These are phyloP conservation scores for Thaumatotibia leucotreta DNA, from an alignment of 1,140 invertebrate species.

Conservation along the genomic window DNA sequence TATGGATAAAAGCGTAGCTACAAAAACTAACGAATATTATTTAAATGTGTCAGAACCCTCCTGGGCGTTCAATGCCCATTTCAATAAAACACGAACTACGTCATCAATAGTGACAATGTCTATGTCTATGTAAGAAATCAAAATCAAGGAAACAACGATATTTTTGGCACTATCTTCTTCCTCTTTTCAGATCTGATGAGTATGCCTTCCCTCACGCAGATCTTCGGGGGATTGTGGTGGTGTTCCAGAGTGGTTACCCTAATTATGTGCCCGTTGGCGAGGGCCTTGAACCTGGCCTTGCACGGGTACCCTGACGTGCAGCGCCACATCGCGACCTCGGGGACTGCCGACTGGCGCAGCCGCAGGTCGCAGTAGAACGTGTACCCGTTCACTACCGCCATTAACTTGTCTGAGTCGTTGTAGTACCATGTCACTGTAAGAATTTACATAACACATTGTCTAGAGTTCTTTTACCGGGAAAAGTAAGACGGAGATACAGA, in stretches of 20 bases:
- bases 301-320: constrained; percentile 29
- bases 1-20: too few species aligned
- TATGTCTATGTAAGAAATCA: too few species aligned
- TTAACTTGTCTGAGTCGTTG: constrained; percentile 23
- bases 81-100: too few species aligned
- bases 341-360: not conserved
- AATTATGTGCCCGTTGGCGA: constrained; percentile 9
- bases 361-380: constrained; percentile 29
- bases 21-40: too few species aligned
- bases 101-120: too few species aligned
- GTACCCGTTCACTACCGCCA: constrained; percentile 28
- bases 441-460: not conserved
- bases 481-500: not conserved
- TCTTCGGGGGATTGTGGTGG: constrained; percentile 16
- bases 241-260: constrained; percentile 15
- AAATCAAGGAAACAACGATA: not conserved
- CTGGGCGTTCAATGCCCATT: not conserved
- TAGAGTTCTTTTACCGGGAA: not conserved
- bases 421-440: constrained; percentile 28
- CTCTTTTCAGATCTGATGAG: not conserved
- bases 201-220: not conserved
- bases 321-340: constrained; percentile 21
- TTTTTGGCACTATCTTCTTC: not conserved
- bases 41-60: too few species aligned
- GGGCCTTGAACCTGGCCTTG: constrained; percentile 26